phyloP scores from a whole-genome alignment of 2,888 invertebrate species.

The Glyphotaelius pellucidus region DNA sequence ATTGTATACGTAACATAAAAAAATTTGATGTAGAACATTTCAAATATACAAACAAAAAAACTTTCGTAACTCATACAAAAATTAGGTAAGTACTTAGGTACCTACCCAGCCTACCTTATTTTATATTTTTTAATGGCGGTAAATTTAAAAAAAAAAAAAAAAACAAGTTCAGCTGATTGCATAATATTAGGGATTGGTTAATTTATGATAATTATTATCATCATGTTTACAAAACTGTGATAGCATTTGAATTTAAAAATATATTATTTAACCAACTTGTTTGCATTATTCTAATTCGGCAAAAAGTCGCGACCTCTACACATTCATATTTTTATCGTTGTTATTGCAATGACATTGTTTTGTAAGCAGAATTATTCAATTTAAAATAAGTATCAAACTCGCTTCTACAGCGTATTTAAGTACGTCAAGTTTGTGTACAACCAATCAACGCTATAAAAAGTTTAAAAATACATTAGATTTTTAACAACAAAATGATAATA shows the following conservation, averaged over 20 bases:
- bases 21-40: too few species aligned
- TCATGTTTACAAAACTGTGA: background rate
- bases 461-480: background rate
- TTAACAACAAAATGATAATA: background rate
- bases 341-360: background rate
- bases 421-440: background rate
- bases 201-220: background rate
- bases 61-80: constrained; percentile 75
- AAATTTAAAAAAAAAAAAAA: background rate
- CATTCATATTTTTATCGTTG: background rate
- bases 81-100: constrained; percentile 70
- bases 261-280: background rate
- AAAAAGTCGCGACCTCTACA: background rate
- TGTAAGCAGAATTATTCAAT: background rate
- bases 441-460: background rate
- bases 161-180: background rate
- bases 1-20: too few species aligned
- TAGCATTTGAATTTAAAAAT: background rate
- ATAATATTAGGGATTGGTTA: too few species aligned
- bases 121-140: background rate
- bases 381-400: background rate
- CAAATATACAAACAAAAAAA: too few species aligned
- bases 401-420: background rate
- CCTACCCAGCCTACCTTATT: background rate
- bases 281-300: background rate